Evolutionary conservation across 2,113 vertebrate genomes (phyloP).

Genomic region (Gallinago jamesoni): DNA sequence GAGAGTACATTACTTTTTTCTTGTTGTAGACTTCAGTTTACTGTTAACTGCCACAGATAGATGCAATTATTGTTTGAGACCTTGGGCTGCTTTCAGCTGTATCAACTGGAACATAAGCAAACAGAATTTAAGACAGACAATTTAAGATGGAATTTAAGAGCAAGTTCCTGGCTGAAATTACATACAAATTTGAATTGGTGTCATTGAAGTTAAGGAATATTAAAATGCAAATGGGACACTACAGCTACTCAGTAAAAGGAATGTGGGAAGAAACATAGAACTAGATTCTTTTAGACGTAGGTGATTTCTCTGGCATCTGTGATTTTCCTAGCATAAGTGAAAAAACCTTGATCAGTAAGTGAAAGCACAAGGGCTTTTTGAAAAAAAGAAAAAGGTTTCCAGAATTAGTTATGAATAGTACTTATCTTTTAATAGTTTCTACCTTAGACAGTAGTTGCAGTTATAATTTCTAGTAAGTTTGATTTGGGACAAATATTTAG

Average conservation of each 20-base stretch:
- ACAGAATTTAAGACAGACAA: not conserved
- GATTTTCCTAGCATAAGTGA: not conserved
- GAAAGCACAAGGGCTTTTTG: not conserved
- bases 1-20: not conserved
- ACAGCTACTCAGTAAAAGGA: not conserved
- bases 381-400: not conserved
- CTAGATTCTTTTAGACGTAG: not conserved
- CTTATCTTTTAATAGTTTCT: not conserved
- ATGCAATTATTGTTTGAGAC: not conserved
- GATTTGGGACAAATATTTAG: not conserved
- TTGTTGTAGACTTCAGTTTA: not conserved
- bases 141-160: too few relatives aligned
- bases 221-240: constrained; percentile 12
- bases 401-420: not conserved
- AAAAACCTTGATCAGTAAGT: rapidly evolving
- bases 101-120: not conserved
- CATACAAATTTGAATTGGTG: not conserved
- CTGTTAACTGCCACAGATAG: not conserved
- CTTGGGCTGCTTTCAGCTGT: not conserved
- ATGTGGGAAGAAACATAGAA: not conserved
- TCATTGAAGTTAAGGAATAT: not conserved
- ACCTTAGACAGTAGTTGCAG: not conserved
- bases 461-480: not conserved
- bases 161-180: constrained; percentile 11
- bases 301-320: not conserved